Evolutionary conservation across 2,113 vertebrate genomes (phyloP), one percentile per base, ranked within the genome.

Genomic region (Orycteropus afer): DNA sequence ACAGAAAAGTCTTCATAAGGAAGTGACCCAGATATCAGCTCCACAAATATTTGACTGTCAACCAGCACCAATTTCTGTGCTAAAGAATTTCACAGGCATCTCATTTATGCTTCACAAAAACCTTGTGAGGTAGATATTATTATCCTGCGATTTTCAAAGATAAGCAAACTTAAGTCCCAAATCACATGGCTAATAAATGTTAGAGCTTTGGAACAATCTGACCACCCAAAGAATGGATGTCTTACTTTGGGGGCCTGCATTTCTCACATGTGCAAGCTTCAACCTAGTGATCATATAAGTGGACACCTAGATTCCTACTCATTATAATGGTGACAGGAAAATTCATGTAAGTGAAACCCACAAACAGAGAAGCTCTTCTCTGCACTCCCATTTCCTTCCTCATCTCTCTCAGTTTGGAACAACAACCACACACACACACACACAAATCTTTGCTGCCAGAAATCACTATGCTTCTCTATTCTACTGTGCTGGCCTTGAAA

Each of bases 51-150:
- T 88, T 90, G 76, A 86, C 82, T 82, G 47, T 90, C 63, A 94
- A 49, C 20, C 53, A 57, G 61, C 83, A 90, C 79, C 65, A 61
- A 89, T 80, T 90, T 94, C 85, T 61, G 51, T 87, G 49, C 45
- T n/a, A 89, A 63, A 89, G 49, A 73, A 90, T 94, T 95, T 97
- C 83, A 96, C 76, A 59, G 92, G 71, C 32, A 42, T 90, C 40
- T 90, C 71, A 51, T 89, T 84, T 77, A 71, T 81, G 59, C 57
- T 78, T 96, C 80, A 47, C 61, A 53, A 89, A 93, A 73, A 11
- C 73, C 25, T 49, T 49, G 34, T 76, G 88, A 93, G 63, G 34
- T 63, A 80, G 61, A 47, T 92, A 42, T 65, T 90, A 90, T 93
- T 74, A 92, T 88, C 74, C 55, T 76, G 84, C 51, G 92, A 95